Evolutionary conservation across 2,113 vertebrate genomes (phyloP), one percentile per base, ranked within the genome.

Genomic region (Syngnathoides biaculeatus): DNA sequence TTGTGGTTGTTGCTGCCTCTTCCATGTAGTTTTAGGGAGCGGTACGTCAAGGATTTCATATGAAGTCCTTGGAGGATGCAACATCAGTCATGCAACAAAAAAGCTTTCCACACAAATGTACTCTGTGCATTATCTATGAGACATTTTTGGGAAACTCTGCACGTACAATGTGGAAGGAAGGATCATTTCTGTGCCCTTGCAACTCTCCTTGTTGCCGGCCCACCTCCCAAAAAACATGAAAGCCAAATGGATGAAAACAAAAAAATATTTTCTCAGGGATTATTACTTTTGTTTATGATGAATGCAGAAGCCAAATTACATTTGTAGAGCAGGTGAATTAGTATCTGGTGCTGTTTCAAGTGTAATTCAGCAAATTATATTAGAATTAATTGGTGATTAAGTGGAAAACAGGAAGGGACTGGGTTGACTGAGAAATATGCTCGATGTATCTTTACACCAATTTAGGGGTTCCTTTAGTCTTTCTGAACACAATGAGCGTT

Each of bases 1-100:
- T 75, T 3, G 42, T 19, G 65, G 71, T 73, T 20, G 56, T 47
- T 65, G 73, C 71, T 38, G 43, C 76, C 65, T 74, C 67, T 64
- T 67, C 42, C 52, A 17, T 38, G 26, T 35, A 40, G 69, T 64
- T 81, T 65, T 45, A 55, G 43, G 66, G 47, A 71, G 74, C 50
- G 22, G 48, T 65, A 74, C 48, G 58, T 83, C 64, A 60, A 57
- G 72, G 64, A 27, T 67, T 45, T 56, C 64, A 70, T 47, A 61
- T 71, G 61, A 55, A 10, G 45, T 61, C 67, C 62, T 47, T 15
- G 53, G 62, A 40, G 35, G 22, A 57, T 56, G 64, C 57, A n/a
- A 62, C 65, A 60, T 56, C 57, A 71, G 47, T 71, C 38, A 13
- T 43, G 64, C 56, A 70, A 70, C 68, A 71, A 74, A 69, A 64